Base-by-base conservation (phyloP, 2,888 invertebrate genomes). In the Stenodema calcarata region DNA sequence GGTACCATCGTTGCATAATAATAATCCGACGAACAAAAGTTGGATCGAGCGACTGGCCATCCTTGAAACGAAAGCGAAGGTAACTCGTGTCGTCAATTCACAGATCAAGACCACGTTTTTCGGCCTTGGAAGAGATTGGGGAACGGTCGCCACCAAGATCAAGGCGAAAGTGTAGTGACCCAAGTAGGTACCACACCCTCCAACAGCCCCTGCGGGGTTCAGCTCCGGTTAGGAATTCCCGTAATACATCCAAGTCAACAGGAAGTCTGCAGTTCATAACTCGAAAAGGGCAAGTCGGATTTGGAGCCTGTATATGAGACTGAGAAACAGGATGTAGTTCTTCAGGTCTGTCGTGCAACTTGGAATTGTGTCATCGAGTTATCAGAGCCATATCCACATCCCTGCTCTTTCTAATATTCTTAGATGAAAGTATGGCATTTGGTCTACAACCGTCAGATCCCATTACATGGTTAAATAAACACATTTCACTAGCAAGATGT, bases 91-190 rank as follows among this genome's bases (percentile, higher is more conserved):
- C 6, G 73, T 73, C 73, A 73, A 30, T 73, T 73, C 73, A 28
- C 73, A 30, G 73, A 73, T 73, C 35, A 30, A 41, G 35, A 35
- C 73, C 73, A 14, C 30, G 73, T 73, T 35, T 69, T 35, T 73
- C 73, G 73, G 73, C 73, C 73, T 73, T 73, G 73, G 41, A 73
- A 41, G 73, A 35, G 30, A 30, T 41, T n/a, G 35, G 73, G 28
- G 73, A 73, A 30, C 73, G 35, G 73, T 16, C 35, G 41, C 73
- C 14, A n/a, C 35, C 82, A 82, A 82, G 82, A 82, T 82, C 82
- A 82, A 82, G 82, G 82, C 69, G 82, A 82, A 82, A 82, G 82
- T 82, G 82, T 82, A 82, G 82, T 82, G 82, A 82, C 82, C 82
- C 82, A 69, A 62, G 62, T n/a, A n/a, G n/a, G n/a, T 11, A 69